Percentiles rank a stretch among this genome's conserved stretches.
These are phyloP conservation scores for Atrina japonica DNA, from an alignment of 2,888 invertebrate genomes.

Conservation along the genomic window DNA sequence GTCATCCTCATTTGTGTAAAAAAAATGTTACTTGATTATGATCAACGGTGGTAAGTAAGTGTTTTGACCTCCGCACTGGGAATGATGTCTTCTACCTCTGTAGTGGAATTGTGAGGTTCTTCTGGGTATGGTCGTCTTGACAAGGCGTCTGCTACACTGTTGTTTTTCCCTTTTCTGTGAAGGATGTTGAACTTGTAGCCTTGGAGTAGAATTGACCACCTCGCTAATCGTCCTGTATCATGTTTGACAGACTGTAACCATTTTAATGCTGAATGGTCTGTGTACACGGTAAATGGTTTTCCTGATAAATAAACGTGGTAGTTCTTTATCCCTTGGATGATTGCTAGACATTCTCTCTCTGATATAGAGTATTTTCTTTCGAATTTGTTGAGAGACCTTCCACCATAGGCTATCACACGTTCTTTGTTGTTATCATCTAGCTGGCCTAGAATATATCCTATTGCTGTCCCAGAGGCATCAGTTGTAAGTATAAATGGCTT, in stretches of 20 bases:
- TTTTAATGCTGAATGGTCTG: conserved; percentile 25
- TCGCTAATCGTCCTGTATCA: conserved; percentile 11
- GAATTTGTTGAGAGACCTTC: background rate
- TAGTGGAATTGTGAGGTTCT: background rate
- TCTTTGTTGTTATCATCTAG: conserved; percentile 44
- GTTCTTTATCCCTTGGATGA: conserved; percentile 14
- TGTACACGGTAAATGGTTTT: conserved; percentile 13
- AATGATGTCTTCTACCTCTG: conserved; percentile 13
- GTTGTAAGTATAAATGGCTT: conserved; percentile 21
- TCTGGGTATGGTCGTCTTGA: conserved; percentile 10
- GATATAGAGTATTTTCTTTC: conserved; percentile 12
- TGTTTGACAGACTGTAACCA: conserved; percentile 17
- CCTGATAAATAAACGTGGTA: conserved; percentile 19
- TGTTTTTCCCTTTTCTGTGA: conserved; percentile 12
- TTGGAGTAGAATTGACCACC: conserved; percentile 23
- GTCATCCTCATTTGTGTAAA: background rate
- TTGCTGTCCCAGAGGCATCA: conserved; percentile 34
- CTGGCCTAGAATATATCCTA: conserved; percentile 52
- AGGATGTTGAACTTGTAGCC: conserved; percentile 3
- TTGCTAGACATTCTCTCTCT: conserved; percentile 19
- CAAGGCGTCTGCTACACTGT: conserved; percentile 22
- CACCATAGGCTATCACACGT: conserved; percentile 15
- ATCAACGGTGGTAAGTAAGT: background rate
- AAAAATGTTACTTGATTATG: conserved; percentile 19
- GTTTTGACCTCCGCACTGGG: background rate